phyloP scores from a whole-genome alignment of 2,888 invertebrate genomes.

The Plebejus melissa region DNA sequence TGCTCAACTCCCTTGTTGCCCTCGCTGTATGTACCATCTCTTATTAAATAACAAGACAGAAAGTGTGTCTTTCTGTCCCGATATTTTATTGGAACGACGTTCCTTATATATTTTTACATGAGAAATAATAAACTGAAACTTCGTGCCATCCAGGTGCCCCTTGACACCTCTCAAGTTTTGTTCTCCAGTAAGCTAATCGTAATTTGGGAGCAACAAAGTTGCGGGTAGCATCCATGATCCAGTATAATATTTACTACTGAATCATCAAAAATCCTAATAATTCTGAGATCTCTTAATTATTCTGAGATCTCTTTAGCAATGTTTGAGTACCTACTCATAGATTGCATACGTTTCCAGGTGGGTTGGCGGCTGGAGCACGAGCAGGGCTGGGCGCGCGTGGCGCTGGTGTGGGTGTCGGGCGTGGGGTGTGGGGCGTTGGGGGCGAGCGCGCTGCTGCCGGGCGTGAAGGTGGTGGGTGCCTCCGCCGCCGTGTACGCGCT shows the following conservation, averaged over 20 bases:
- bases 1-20: conserved; percentile 81
- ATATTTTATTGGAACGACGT: no score
- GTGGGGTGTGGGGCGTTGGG: conserved; percentile 87
- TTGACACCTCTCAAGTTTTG: no score
- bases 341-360: conserved; percentile 49
- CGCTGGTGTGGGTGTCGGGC: conserved; percentile 85
- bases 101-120: no score
- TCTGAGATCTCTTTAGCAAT: background rate
- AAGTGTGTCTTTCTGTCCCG: no score
- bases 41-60: background rate
- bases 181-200: no score
- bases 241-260: no score
- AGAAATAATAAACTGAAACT: no score
- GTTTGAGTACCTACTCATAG: background rate
- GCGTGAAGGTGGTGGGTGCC: conserved; percentile 89
- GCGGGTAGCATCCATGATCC: no score
- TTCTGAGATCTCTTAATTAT: background rate
- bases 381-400: conserved; percentile 86
- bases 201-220: no score
- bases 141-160: no score
- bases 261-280: no score
- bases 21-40: conserved; percentile 53
- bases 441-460: conserved; percentile 86
- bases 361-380: conserved; percentile 82
- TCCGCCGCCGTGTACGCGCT: conserved; percentile 95